A percentile compares a stretch with the other conserved stretches of the same genome.
Conservation (phyloP, 2,888 invertebrate genomes). For the Tolmerus cingulatus region DNA sequence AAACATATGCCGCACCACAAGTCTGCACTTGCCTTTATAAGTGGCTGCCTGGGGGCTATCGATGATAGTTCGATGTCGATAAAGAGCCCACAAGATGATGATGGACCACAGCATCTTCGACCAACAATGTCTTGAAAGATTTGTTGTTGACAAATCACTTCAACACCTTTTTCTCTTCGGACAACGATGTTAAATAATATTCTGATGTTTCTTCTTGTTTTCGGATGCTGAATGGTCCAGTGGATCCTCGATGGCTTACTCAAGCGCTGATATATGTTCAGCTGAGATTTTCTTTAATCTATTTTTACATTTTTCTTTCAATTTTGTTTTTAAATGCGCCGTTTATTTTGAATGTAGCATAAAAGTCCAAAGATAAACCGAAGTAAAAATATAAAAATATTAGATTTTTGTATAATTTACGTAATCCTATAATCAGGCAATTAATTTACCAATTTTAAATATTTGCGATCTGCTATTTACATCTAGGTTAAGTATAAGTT, state of each 20-base stretch:
- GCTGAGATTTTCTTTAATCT: neutral
- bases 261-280: neutral
- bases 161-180: neutral
- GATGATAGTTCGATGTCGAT: neutral
- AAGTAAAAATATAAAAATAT: too few species aligned
- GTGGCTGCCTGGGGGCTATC: neutral
- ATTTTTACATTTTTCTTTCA: neutral
- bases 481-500: too few species aligned
- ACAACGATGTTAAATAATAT: neutral
- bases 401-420: too few species aligned
- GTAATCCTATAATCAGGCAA: too few species aligned
- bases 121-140: neutral
- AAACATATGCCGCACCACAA: neutral
- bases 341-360: too few species aligned
- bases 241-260: neutral
- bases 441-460: too few species aligned
- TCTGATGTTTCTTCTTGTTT: neutral
- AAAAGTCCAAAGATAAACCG: too few species aligned
- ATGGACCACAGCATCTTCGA: neutral
- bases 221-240: neutral
- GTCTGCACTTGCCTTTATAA: neutral
- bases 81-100: neutral
- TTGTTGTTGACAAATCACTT: neutral
- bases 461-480: too few species aligned
- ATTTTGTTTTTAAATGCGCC: too few species aligned